Evolutionary conservation across 2,888 invertebrate genomes (phyloP).

Genomic region (Steromphala cineraria): DNA sequence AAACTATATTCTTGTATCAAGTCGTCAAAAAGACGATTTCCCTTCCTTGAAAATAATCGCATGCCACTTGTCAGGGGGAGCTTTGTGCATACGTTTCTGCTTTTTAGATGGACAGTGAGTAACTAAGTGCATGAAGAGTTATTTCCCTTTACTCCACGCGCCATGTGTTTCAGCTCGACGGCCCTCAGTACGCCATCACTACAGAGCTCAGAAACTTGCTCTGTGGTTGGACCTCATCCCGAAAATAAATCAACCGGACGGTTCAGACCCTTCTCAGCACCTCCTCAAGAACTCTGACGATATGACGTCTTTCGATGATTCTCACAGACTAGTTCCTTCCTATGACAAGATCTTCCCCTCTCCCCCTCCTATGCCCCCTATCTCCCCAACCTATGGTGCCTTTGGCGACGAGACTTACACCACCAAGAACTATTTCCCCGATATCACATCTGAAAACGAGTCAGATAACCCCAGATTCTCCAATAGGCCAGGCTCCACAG

Average conservation of each 20-base stretch:
- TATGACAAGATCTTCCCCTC: constrained; percentile 52
- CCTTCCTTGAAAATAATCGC: too few relatives aligned
- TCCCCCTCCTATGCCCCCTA: constrained; percentile 67
- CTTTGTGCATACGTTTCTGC: too few relatives aligned
- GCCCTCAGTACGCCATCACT: constrained; percentile 93
- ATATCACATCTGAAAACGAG: constrained; percentile 20
- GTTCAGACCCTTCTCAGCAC: constrained; percentile 89
- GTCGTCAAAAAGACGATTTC: too few relatives aligned
- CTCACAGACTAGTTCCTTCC: constrained; percentile 80
- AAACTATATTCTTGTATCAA: too few relatives aligned
- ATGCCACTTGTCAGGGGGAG: too few relatives aligned
- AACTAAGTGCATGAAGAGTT: too few relatives aligned
- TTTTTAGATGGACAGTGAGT: too few relatives aligned
- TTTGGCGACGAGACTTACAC: constrained; percentile 21
- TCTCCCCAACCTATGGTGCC: constrained; percentile 39
- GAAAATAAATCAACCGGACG: constrained; percentile 88
- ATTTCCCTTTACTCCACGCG: not conserved
- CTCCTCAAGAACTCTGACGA: constrained; percentile 89
- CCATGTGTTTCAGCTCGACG: constrained; percentile 84
- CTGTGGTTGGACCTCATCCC: constrained; percentile 97
- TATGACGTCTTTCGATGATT: constrained; percentile 90
- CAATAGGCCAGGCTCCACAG: not conserved
- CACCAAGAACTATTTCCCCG: constrained; percentile 16
- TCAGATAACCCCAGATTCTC: not conserved
- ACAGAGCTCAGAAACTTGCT: constrained; percentile 94